Conservation (phyloP, 2,797 vertebrate species). For the Chrosomus eos region DNA sequence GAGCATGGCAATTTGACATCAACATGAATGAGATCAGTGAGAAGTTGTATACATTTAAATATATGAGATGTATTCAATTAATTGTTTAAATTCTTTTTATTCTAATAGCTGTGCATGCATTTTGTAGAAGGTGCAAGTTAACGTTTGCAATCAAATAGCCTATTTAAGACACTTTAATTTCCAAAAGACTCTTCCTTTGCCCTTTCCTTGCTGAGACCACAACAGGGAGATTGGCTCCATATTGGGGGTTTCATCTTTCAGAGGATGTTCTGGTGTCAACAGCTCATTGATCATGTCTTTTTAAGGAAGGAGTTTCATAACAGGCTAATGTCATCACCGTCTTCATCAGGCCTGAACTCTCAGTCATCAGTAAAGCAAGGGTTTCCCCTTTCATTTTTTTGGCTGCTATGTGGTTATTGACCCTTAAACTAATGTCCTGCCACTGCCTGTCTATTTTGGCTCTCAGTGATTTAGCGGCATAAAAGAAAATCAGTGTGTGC, state of each 20-base stretch:
- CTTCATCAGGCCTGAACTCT: conserved; percentile 50
- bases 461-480: conserved; percentile 2
- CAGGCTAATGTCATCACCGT: conserved; percentile 52
- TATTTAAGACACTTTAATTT: neutral
- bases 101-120: neutral
- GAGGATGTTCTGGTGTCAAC: conserved; percentile 48
- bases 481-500: neutral
- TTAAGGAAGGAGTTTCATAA: conserved; percentile 45
- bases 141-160: neutral
- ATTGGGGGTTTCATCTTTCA: conserved; percentile 51
- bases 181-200: neutral
- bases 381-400: conserved; percentile 16
- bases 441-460: conserved; percentile 12
- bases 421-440: conserved; percentile 19
- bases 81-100: conserved; percentile 4
- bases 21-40: neutral
- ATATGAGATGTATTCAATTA: neutral
- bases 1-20: neutral
- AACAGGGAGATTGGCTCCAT: conserved; percentile 24
- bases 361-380: conserved; percentile 5
- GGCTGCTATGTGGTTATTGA: conserved; percentile 18
- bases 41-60: conserved; percentile 7
- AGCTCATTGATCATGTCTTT: conserved; percentile 58
- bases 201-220: conserved; percentile 40
- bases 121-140: neutral